Conservation (phyloP, 2,888 invertebrate genomes). For the Drosophila austrosaltans region DNA sequence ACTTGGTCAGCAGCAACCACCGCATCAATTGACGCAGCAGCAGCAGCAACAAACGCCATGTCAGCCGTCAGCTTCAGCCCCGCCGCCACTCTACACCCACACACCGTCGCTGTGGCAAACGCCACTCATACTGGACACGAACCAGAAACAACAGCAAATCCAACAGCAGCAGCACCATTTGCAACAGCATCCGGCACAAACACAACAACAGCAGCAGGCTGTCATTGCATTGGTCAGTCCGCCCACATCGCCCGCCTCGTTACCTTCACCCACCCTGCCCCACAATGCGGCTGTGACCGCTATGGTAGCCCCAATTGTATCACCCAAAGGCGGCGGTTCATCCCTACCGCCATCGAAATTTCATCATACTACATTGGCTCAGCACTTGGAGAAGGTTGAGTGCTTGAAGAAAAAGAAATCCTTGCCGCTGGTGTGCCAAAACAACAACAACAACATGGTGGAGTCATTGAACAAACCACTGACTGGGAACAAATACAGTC, state of each 20-base stretch:
- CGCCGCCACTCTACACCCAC: conserved; percentile 70
- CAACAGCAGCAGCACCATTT: conserved; percentile 52
- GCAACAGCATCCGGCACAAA: conserved; percentile 40
- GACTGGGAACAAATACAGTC: conserved; percentile 37
- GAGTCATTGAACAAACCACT: conserved; percentile 44
- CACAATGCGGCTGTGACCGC: conserved; percentile 66
- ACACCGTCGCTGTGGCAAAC: conserved; percentile 81
- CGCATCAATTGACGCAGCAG: conserved; percentile 58
- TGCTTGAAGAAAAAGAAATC: conserved; percentile 79
- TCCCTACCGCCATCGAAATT: conserved; percentile 82
- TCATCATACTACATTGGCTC: conserved; percentile 82
- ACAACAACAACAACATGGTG: conserved; percentile 44
- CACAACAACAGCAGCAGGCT: conserved; percentile 54
- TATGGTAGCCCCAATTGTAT: conserved; percentile 73
- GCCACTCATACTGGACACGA: conserved; percentile 75
- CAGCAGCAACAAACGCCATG: conserved; percentile 42
- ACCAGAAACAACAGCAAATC: conserved; percentile 57
- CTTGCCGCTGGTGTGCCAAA: conserved; percentile 62
- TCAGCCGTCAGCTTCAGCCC: conserved; percentile 50
- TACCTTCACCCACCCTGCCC: conserved; percentile 64
- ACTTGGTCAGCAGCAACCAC: conserved; percentile 52
- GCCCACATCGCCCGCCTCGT: conserved; percentile 74
- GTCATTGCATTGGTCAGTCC: conserved; percentile 61
- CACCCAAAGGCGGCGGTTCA: conserved; percentile 59
- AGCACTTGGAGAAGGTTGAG: conserved; percentile 81